phyloP scores from a whole-genome alignment of 2,113 vertebrate genomes.

The Gambusia affinis region DNA sequence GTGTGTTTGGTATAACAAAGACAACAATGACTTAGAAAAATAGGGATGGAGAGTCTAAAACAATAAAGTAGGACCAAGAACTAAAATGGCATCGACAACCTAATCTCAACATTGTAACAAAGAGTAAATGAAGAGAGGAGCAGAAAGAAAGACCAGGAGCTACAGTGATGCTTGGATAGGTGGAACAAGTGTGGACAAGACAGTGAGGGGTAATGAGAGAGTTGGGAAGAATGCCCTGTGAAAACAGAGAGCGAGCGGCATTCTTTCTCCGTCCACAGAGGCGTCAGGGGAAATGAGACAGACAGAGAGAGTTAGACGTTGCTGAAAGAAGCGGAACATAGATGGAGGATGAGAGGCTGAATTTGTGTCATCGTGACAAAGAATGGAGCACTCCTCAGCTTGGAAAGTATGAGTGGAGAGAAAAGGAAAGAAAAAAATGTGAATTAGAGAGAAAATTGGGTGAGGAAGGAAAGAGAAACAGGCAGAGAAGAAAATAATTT shows the following conservation, averaged over 20 bases:
- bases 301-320: constrained; percentile 41
- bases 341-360: constrained; percentile 61
- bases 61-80: constrained; percentile 63
- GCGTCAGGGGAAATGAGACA: constrained; percentile 56
- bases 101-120: constrained; percentile 74
- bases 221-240: constrained; percentile 50
- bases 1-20: constrained; percentile 48
- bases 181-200: constrained; percentile 37
- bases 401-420: constrained; percentile 57
- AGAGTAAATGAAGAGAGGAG: constrained; percentile 68
- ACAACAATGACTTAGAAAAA: constrained; percentile 39
- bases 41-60: constrained; percentile 63
- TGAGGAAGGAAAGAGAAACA: constrained; percentile 45
- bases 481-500: constrained; percentile 72
- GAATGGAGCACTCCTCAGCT: constrained; percentile 59
- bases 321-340: constrained; percentile 51
- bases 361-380: constrained; percentile 80
- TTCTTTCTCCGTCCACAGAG: constrained; percentile 45
- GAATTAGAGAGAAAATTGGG: constrained; percentile 31
- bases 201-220: constrained; percentile 48
- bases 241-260: constrained; percentile 15
- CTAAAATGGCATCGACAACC: constrained; percentile 76
- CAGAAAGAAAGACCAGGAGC: constrained; percentile 38
- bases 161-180: constrained; percentile 30
- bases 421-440: constrained; percentile 25